Evolutionary conservation across 2,797 vertebrate species (phyloP), one percentile per base, ranked within the genome.

Genomic region (Psittacula derbiana): DNA sequence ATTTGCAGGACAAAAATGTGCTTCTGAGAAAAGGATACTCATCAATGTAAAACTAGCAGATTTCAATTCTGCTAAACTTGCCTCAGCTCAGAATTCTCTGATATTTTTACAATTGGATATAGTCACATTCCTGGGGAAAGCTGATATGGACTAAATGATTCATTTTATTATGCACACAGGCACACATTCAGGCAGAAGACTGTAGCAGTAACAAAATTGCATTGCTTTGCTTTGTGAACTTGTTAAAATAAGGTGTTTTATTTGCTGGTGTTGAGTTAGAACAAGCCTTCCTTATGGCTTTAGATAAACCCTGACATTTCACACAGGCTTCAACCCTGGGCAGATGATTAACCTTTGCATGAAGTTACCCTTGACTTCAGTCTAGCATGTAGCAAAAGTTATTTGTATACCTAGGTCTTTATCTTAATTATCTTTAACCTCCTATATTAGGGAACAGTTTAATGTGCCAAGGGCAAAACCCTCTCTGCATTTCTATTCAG

Each of bases 341-440:
- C 84, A 93, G 90, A 64, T 85, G 57, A 92, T 94, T 95, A 95
- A 94, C 78, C 78, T 80, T 64, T 92, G 28, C 41, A 12, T 85
- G 78, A 93, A 85, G 46, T 69, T 80, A 65, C 46, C 23, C 15
- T 78, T 93, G 55, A 65, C n/a, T 69, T 91, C 60, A 49, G 23
- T 58, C 62, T 79, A 81, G 74, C 17, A 9, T 23, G 19, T 46
- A 80, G 43, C 44, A 41, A 40, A 93, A 93, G 81, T 91, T 93
- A 90, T 65, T 86, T 43, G 52, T 57, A 71, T 28, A 88, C 41
- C 10, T 69, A 75, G 69, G 62, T 16, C 66, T 92, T 95, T 88
- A 79, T 92, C 88, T 93, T 93, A 81, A 88, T 92, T 94, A 70
- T 92, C 1, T 27, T 81, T 95, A 90, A 11, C 43, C 25, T 88